Base-by-base conservation (phyloP, 1,140 invertebrate species). In the Brachionus plicatilis region DNA sequence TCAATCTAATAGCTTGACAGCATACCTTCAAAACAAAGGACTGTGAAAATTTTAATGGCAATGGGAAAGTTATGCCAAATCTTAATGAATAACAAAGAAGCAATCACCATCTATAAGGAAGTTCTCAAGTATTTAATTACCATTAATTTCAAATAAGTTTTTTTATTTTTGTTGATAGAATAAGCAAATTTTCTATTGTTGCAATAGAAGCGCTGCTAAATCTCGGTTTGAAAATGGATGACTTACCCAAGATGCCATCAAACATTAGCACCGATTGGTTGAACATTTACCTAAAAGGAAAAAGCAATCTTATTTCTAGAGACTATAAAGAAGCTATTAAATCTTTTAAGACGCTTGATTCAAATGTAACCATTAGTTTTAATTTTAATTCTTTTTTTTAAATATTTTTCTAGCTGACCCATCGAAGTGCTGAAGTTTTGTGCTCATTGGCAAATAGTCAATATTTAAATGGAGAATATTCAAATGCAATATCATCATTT, bases 391-490 rank as follows among this genome's bases (percentile, higher is more conserved):
- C 17, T 45, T 75, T 24, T 37, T 43, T 45, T 20, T 43, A 17
- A 6, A 7, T 43, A 2, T 76, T 50, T 50, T 27, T 12, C 24
- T 14, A 65, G 65, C 12, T 65, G 3, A 68, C 11, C 5, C 53
- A 82, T 29, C 50, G 79, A 11, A 82, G 79, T 37, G 43, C 53
- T 14, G 79, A 82, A 47, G 20, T 82, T 24, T 45, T 82, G 17
- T 82, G 79, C 43, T 65, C 53, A 27, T 68, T 82, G 20, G 79
- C 79, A 3, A 43, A 82, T 41, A 82, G 79, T 60, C 65, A 65
- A 43, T 82, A 82, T 6, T 68, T 82, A 47, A 82, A 82, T 47
- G 79, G 79, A 53, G 79, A 82, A 43, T 82, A 82, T 68, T 43
- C 53, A 7, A 60, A 68, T 65, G 79, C 79, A 11, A 82, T 82